These are phyloP conservation scores for Acipenser transmontanus DNA, from an alignment of 2,797 vertebrate genomes.

Conservation along the genomic window DNA sequence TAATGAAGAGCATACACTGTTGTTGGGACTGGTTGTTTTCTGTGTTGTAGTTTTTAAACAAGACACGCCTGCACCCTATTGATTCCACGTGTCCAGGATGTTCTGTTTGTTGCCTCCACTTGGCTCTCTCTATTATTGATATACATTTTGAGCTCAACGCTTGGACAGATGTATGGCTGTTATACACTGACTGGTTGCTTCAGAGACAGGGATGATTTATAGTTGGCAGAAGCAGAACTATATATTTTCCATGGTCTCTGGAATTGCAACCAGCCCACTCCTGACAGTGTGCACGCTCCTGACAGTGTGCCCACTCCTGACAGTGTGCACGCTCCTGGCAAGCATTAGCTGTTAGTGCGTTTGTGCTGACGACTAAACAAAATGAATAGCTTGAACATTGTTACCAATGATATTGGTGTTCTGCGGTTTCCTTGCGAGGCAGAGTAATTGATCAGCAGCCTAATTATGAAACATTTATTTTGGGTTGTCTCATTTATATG, in stretches of 20 bases:
- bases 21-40: neutral
- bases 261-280: constrained; percentile 22
- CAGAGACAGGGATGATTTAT: constrained; percentile 32
- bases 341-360: neutral
- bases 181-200: constrained; percentile 24
- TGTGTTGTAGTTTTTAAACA: neutral
- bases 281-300: constrained; percentile 24
- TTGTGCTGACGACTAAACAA: constrained; percentile 9
- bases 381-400: constrained; percentile 3
- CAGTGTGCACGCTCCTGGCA: constrained; percentile 20
- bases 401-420: too few relatives aligned
- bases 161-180: constrained; percentile 4
- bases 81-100: neutral
- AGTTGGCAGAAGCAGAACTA: constrained; percentile 12
- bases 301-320: constrained; percentile 21
- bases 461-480: constrained; percentile 17
- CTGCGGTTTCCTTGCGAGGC: constrained; percentile 5
- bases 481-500: neutral
- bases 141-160: constrained; percentile 12
- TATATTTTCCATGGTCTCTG: constrained; percentile 24
- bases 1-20: neutral
- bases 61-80: neutral
- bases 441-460: constrained; percentile 11
- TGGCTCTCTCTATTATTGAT: neutral
- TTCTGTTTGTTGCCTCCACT: neutral